Base-by-base conservation (phyloP, 92 coral and sea anemone species). In the Porites lobata region DNA sequence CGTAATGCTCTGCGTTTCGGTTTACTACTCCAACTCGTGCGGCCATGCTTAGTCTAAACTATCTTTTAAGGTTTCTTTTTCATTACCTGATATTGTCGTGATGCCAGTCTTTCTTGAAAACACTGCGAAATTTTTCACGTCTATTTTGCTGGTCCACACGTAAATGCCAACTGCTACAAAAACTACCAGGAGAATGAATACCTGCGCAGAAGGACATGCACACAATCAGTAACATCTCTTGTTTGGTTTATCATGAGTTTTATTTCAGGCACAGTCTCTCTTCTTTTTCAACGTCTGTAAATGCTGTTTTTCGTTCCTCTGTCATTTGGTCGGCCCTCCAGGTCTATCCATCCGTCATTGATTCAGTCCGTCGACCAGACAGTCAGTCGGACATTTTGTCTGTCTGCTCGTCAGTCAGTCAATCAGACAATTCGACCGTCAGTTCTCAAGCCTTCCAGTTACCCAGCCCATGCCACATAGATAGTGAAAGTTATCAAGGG, bases 121-220 rank as follows among this genome's bases (percentile, higher is more conserved):
- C 56, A 73, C 22, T 47, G 70, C 13, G 72, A 72, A 72, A 24
- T 84, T 63, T 22, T 50, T 62, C 73, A 91, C 53, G 1, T 83
- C 70, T 10, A 83, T 87, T 54, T 78, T 83, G 38, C 82, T 66
- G 51, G 86, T 71, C 84, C 94, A 90, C 22, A 87, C 14, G n/a
- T 87, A 87, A 62, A 91, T 82, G 9, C 91, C 91, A 51, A 71
- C 86, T 17, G 91, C 84, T 18, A 62, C 91, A 20, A 75, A 61
- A 11, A 65, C 43, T 17, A 91, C 88, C 6, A 91, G 78, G 66
- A 91, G 94, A 38, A 87, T 13, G 70, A 91, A 87, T 21, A 83
- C 70, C 94, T 91, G 88, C 21, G 2, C 8, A 15, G 32, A 62
- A 64, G 9, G 20, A 6, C 32, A 81, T 38, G 47, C 47, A 38